A percentile compares a stretch with the other conserved stretches of the same genome.
phyloP scores from a whole-genome alignment of 2,888 invertebrate species.

The Erebia epiphron region DNA sequence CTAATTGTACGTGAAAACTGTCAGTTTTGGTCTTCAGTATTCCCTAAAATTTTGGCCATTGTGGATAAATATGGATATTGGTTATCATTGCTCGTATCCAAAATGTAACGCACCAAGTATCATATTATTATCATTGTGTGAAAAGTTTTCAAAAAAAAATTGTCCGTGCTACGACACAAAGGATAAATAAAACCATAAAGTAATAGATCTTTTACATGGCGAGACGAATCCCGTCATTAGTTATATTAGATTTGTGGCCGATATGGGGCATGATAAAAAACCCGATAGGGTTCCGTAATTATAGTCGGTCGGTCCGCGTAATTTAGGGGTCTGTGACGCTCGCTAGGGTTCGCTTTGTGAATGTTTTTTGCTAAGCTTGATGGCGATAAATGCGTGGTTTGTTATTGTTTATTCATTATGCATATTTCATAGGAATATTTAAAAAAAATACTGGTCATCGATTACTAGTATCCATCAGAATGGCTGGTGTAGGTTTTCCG shows the following conservation, averaged over 20 bases:
- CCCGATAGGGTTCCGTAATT: constrained; percentile 63
- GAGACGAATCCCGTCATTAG: constrained; percentile 69
- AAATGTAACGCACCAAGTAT: no score
- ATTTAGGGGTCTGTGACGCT: constrained; percentile 63
- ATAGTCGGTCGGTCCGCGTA: constrained; percentile 59
- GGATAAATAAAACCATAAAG: constrained; percentile 47
- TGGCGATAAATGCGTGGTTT: constrained; percentile 47
- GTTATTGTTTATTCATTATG: constrained; percentile 36
- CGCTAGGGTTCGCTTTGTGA: constrained; percentile 52
- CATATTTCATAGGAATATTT: not conserved
- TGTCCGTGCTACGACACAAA: constrained; percentile 32
- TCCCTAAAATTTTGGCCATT: no score
- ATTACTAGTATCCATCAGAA: no score
- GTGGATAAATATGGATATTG: no score
- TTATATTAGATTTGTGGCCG: constrained; percentile 74
- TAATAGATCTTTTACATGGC: constrained; percentile 61
- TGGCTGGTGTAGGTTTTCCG: no score
- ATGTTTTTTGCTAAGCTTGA: constrained; percentile 51
- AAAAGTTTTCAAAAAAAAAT: no score
- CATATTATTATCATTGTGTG: no score
- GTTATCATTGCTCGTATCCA: no score
- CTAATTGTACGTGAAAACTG: no score
- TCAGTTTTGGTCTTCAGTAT: no score
- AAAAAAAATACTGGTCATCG: not conserved
- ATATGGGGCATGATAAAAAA: constrained; percentile 64